Percentiles rank a stretch among this genome's conserved stretches.
These are phyloP conservation scores for Pagetopsis macropterus DNA, from an alignment of 2,797 vertebrate species.

Conservation along the genomic window DNA sequence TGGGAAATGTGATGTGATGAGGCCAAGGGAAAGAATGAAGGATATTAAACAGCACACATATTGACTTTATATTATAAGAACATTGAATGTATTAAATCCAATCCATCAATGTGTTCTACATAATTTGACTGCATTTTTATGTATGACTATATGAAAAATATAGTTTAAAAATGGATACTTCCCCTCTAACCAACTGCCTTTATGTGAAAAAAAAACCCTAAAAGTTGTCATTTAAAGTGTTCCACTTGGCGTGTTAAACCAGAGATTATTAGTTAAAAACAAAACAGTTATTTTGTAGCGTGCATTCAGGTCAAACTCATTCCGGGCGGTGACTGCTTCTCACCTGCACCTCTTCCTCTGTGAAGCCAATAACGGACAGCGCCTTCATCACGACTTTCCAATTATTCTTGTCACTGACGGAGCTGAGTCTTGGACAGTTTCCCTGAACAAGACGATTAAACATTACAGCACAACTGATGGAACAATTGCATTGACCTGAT, in stretches of 20 bases:
- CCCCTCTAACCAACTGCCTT: too few species aligned
- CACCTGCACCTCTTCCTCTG: constrained; percentile 92
- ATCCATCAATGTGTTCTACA: too few species aligned
- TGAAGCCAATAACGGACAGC: constrained; percentile 90
- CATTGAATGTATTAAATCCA: background rate
- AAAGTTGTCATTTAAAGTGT: too few species aligned
- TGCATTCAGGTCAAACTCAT: too few species aligned
- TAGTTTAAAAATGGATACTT: too few species aligned
- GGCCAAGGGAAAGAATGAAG: background rate
- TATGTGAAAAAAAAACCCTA: too few species aligned
- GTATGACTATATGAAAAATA: too few species aligned
- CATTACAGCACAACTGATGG: constrained; percentile 1
- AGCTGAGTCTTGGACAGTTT: constrained; percentile 94
- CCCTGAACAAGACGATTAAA: constrained; percentile 82
- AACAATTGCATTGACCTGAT: background rate
- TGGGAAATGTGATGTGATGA: background rate
- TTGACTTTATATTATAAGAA: background rate
- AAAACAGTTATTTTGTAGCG: background rate
- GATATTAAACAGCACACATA: background rate
- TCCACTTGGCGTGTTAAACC: constrained; percentile 2
- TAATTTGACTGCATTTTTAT: too few species aligned
- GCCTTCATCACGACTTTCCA: constrained; percentile 94
- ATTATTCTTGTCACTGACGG: constrained; percentile 95
- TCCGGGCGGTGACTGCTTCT: constrained; percentile 30
- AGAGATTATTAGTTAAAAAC: background rate